Conservation (phyloP, 1,140 invertebrate species). For the Heliconius nattereri region DNA sequence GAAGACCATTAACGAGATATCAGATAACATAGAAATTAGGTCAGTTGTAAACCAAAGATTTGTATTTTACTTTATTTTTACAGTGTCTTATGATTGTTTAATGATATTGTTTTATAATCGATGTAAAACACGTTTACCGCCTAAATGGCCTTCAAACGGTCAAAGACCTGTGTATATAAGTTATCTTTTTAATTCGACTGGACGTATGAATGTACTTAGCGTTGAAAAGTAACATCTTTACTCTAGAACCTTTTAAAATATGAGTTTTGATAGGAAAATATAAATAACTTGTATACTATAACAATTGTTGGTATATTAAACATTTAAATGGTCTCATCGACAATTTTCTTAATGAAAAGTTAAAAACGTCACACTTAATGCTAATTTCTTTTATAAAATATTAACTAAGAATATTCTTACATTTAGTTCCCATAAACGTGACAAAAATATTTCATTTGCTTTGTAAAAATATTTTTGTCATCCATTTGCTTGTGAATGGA, state of each 20-base stretch:
- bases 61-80: not conserved
- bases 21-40: slow-evolving; percentile 21
- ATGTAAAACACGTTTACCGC: slow-evolving; percentile 18
- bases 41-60: slow-evolving; percentile 36
- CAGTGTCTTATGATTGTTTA: not conserved
- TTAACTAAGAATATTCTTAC: not conserved
- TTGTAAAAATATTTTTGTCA: slow-evolving; percentile 5
- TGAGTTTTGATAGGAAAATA: not conserved
- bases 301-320: not conserved
- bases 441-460: not conserved
- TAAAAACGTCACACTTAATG: slow-evolving; percentile 8
- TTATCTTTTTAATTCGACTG: not conserved
- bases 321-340: not conserved
- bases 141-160: slow-evolving; percentile 4
- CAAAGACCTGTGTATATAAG: not conserved
- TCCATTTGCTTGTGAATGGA: not conserved
- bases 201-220: slow-evolving; percentile 2
- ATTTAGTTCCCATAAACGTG: not conserved
- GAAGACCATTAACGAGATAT: slow-evolving; percentile 13
- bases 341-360: not conserved
- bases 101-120: not conserved
- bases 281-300: not conserved
- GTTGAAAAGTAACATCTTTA: not conserved
- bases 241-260: not conserved
- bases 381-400: not conserved